Percentiles rank a stretch among this genome's conserved stretches.
phyloP scores from a whole-genome alignment of 2,888 invertebrate genomes.

The Orthonychiurus folsomi region DNA sequence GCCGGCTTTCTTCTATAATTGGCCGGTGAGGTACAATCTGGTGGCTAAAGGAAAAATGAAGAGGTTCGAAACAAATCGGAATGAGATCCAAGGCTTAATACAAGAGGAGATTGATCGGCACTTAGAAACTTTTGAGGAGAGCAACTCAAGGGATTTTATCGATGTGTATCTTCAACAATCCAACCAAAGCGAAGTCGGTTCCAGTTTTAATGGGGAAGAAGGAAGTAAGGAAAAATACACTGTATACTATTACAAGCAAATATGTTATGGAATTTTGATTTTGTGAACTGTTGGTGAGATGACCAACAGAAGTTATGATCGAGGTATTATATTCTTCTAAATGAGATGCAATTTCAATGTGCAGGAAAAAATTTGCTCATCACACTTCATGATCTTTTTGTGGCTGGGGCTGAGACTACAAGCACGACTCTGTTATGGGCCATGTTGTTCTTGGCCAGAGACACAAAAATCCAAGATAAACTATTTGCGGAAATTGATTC shows the following conservation, averaged over 20 bases:
- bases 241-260: no score
- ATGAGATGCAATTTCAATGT: no score
- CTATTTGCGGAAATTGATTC: constrained; percentile 27
- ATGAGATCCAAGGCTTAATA: constrained; percentile 14
- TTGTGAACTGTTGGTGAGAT: no score
- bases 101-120: constrained; percentile 19
- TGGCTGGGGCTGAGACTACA: constrained; percentile 32
- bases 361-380: constrained; percentile 22
- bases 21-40: constrained; percentile 20
- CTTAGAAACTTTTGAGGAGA: constrained; percentile 20
- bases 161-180: constrained; percentile 27
- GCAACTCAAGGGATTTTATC: constrained; percentile 22
- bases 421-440: constrained; percentile 29
- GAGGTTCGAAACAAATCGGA: constrained; percentile 4
- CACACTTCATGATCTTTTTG: constrained; percentile 27
- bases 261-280: no score
- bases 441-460: constrained; percentile 20
- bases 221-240: constrained; percentile 31
- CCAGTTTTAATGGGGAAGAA: constrained; percentile 28
- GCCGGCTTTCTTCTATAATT: constrained; percentile 19
- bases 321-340: no score
- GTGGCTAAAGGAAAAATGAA: constrained; percentile 6
- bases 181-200: constrained; percentile 7
- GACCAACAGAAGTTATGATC: no score
- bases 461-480: constrained; percentile 26